These are phyloP conservation scores for Eretmodus cyanostictus DNA, from an alignment of 2,113 vertebrate species.

Conservation along the genomic window DNA sequence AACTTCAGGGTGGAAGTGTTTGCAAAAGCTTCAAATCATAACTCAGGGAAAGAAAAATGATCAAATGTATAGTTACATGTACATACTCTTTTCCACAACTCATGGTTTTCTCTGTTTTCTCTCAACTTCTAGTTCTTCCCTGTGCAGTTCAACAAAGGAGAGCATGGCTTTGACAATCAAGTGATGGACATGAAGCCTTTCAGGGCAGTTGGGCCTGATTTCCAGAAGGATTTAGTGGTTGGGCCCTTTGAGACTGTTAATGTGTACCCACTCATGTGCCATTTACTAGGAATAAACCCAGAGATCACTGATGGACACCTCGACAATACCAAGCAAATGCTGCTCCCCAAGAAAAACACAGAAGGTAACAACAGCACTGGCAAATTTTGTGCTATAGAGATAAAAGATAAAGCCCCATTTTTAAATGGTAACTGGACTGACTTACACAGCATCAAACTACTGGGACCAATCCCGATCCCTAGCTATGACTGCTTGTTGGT, in stretches of 20 bases:
- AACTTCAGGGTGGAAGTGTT: not conserved
- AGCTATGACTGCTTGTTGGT: not conserved
- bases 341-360: not conserved
- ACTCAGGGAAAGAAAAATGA: not conserved
- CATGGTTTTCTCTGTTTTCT: not conserved
- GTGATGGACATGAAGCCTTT: slow-evolving; percentile 81
- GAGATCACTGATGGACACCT: slow-evolving; percentile 78
- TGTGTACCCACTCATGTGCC: slow-evolving; percentile 81
- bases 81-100: not conserved
- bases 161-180: slow-evolving; percentile 79
- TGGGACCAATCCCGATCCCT: not conserved
- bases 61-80: not conserved
- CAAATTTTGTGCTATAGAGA: not conserved
- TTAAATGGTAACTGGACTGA: not conserved
- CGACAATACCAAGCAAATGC: not conserved
- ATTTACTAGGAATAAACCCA: slow-evolving; percentile 75
- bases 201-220: slow-evolving; percentile 60
- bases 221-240: slow-evolving; percentile 70
- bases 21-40: not conserved
- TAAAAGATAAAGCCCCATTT: not conserved
- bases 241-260: slow-evolving; percentile 83
- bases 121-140: not conserved
- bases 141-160: slow-evolving; percentile 55
- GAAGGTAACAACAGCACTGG: not conserved
- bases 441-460: not conserved